Evolutionary conservation across 2,113 vertebrate genomes (phyloP).

Genomic region (Trematocara zebra): DNA sequence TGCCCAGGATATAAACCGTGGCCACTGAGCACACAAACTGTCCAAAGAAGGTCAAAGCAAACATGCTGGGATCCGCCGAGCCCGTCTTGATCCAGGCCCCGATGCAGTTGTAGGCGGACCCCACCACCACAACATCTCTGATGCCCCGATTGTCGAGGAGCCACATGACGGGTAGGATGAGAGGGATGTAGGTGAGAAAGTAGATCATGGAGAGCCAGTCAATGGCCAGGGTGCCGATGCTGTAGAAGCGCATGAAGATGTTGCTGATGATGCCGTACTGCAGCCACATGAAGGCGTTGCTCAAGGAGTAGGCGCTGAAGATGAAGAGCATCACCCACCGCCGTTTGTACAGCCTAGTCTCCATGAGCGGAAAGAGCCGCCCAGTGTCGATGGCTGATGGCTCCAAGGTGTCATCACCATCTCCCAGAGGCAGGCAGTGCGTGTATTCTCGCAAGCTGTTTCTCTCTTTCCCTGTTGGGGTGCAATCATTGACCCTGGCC

Average conservation of each 20-base stretch:
- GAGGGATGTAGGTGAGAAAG: slow-evolving; percentile 81
- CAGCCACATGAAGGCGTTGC: slow-evolving; percentile 89
- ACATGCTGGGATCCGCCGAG: slow-evolving; percentile 75
- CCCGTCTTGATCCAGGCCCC: slow-evolving; percentile 86
- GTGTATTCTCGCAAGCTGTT: background rate
- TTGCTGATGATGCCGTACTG: slow-evolving; percentile 83
- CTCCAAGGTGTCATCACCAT: background rate
- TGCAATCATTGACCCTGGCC: background rate
- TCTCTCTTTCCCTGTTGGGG: background rate
- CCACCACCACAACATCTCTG: slow-evolving; percentile 75
- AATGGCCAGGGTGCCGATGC: slow-evolving; percentile 68
- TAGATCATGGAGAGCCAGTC: slow-evolving; percentile 91
- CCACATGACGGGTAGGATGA: slow-evolving; percentile 82
- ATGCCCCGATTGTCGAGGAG: slow-evolving; percentile 69
- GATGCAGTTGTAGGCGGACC: slow-evolving; percentile 79
- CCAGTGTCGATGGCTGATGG: background rate
- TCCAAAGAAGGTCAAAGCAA: slow-evolving; percentile 75
- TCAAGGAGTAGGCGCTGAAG: slow-evolving; percentile 81
- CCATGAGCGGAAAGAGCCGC: slow-evolving; percentile 24
- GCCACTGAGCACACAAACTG: slow-evolving; percentile 80
- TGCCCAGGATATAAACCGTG: slow-evolving; percentile 82
- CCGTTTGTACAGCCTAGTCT: slow-evolving; percentile 71
- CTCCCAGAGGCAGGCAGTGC: background rate
- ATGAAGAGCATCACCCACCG: slow-evolving; percentile 82
- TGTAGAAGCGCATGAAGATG: slow-evolving; percentile 79